These are phyloP conservation scores for Euplexia lucipara DNA, from an alignment of 2,888 invertebrate species.

Conservation along the genomic window DNA sequence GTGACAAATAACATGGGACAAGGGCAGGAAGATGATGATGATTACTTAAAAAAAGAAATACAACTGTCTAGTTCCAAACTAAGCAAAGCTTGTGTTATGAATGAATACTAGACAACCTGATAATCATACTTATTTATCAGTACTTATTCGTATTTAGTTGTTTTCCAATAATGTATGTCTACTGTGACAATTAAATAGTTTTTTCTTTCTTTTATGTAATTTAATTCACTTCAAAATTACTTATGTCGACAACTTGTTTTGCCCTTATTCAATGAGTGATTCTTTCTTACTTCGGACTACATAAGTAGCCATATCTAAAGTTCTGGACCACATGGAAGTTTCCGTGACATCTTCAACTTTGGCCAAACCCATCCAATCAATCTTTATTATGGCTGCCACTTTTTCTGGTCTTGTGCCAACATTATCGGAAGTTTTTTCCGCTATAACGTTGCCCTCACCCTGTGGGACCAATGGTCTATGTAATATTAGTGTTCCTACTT, in stretches of 20 bases:
- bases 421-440: slow-evolving; percentile 55
- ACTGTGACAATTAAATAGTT: too few species aligned
- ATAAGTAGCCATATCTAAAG: slow-evolving; percentile 33
- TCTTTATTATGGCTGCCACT: slow-evolving; percentile 51
- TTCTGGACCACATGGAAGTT: slow-evolving; percentile 24
- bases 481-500: slow-evolving; percentile 39
- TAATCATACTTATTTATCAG: too few species aligned
- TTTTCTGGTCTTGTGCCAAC: slow-evolving; percentile 61
- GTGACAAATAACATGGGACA: neutral
- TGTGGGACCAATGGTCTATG: slow-evolving; percentile 53
- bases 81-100: too few species aligned
- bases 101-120: too few species aligned
- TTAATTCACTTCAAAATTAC: neutral
- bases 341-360: slow-evolving; percentile 40
- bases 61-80: too few species aligned
- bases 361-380: slow-evolving; percentile 51
- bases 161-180: too few species aligned
- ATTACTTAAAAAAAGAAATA: too few species aligned
- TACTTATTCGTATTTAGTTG: too few species aligned
- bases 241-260: neutral
- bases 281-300: slow-evolving; percentile 3
- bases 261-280: neutral
- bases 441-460: slow-evolving; percentile 35
- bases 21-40: too few species aligned
- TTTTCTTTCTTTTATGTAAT: too few species aligned